Base-by-base conservation (phyloP, 2,113 vertebrate genomes). In the Apistogramma diplotaenia region DNA sequence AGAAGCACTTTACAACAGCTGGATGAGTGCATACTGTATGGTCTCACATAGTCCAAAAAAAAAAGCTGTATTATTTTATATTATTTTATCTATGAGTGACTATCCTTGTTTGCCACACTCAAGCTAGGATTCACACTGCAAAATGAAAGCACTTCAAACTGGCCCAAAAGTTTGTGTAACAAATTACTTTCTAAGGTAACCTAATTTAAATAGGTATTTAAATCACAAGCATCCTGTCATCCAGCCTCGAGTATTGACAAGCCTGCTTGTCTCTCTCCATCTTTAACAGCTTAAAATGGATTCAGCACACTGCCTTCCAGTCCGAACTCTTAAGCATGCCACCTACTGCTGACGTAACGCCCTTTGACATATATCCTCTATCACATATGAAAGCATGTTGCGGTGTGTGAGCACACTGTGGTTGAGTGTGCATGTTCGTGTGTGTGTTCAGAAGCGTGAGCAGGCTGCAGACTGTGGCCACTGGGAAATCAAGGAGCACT, bases 401-500 rank as follows among this genome's bases (percentile, higher is more conserved):
- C 79, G 37, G 51, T 67, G 78, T 85, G 84, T 5, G 13, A 37
- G 76, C 74, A 79, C 65, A 57, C 31, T 54, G 82, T 6, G 15
- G 18, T 76, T 54, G 78, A 79, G 83, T 57, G 74, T 62, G 81
- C 74, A 84, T 16, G 53, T 78, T 61, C 18, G 25, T 85, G 87
- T 75, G 87, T 75, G n/a, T 82, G 85, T 90, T 83, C 33, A 67
- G 67, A 89, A 82, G 87, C 1, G 81, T 57, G 85, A 87, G 87
- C 93, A 90, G 85, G 88, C 91, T 89, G 89, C 85, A 93, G 93
- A 93, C 87, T 90, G 92, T 80, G 92, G 94, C 95, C 93, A 95
- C 92, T 94, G 95, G 95, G 95, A 95, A 96, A 96, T 95, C 94
- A 96, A 94, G 93, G 92, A 93, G 91, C 93, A 95, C 93, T 95